Evolutionary conservation across 2,888 invertebrate species (phyloP).

Genomic region (Colostygia pectinataria): DNA sequence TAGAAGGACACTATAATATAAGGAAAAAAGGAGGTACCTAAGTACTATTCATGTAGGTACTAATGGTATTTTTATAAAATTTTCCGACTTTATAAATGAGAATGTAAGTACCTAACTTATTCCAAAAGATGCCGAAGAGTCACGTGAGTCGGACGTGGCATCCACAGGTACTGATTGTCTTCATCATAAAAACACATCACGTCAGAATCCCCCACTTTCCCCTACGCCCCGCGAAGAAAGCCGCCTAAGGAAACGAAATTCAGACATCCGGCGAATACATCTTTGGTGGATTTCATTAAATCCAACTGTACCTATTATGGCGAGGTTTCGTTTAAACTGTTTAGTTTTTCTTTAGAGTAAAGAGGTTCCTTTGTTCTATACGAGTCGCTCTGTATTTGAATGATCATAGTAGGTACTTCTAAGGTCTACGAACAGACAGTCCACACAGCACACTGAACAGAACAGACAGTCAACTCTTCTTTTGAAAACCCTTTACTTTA

Average conservation of each 20-base stretch:
- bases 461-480: no score
- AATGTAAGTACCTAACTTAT: conserved; percentile 12
- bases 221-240: conserved; percentile 39
- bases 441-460: no score
- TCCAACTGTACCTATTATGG: conserved; percentile 25
- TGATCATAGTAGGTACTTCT: no score
- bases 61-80: neutral
- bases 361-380: no score
- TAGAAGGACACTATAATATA: no score
- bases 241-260: conserved; percentile 43
- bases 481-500: neutral
- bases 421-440: no score
- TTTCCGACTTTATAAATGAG: neutral
- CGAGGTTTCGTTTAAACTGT: no score
- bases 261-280: conserved; percentile 31
- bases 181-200: conserved; percentile 70
- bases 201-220: conserved; percentile 42
- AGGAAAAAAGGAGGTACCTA: neutral
- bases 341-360: no score
- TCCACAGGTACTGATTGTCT: conserved; percentile 63
- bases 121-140: conserved; percentile 48
- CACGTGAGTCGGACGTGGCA: conserved; percentile 52
- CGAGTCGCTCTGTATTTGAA: no score
- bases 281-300: conserved; percentile 32
- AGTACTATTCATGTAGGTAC: neutral